Base-by-base conservation (phyloP, 1,140 invertebrate genomes). In the Trachymyrmex septentrionalis region DNA sequence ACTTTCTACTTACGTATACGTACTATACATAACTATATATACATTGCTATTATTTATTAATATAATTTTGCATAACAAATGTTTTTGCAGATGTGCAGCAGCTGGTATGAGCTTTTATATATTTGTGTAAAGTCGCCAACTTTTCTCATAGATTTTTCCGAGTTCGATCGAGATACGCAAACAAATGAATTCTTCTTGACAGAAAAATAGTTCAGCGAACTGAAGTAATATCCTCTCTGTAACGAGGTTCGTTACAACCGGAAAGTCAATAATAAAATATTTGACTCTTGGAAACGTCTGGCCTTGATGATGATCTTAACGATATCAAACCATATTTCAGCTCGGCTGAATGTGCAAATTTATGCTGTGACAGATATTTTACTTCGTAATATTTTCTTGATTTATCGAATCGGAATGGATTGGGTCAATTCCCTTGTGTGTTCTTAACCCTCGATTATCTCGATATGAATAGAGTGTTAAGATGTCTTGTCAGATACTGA, bases 181-280 rank as follows among this genome's bases (percentile, higher is more conserved):
- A 84, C 55, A 75, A 61, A 75, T 50, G n/a, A 73, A 73, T 84
- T 73, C 14, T 19, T 84, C 80, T 34, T 63, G 80, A 16, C 53
- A 48, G 38, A 75, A 75, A 48, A 75, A 82, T 73, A 82, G 24
- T 75, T 84, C 55, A 59, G 38, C 69, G 21, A 84, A 84, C 80
- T 84, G n/a, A 75, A 75, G n/a, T 61, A 73, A 84, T 84, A 82
- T 73, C 16, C 80, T 72, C 3, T 14, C 69, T 48, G 38, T 59
- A 84, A 84, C 44, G 57, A 48, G 30, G 6, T 66, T 73, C 24
- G 34, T 81, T 34, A 21, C 34, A 9, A 6, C 9, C 66, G 30
- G 30, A 75, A 50, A 84, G 59, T 75, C 38, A 61, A 75, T 84
- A 48, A 84, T 84, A 84, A 84, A 84, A 84, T 84, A 84, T 84